Conservation (phyloP, 2,113 vertebrate species). For the Cochlearius cochlearius region DNA sequence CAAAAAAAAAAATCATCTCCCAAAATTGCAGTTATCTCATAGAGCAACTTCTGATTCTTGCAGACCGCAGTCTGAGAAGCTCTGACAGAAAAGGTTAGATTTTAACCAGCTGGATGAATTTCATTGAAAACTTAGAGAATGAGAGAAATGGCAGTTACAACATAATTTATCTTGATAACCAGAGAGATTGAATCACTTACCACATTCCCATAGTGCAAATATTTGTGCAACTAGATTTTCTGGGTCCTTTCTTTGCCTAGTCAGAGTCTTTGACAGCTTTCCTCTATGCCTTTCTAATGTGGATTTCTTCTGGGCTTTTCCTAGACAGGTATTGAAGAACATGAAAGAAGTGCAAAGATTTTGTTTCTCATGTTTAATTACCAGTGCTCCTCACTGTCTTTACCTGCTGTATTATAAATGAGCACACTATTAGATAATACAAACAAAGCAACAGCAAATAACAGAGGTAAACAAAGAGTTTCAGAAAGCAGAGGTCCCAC, state of each 20-base stretch:
- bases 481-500: background rate
- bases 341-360: background rate
- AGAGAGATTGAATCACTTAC: background rate
- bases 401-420: background rate
- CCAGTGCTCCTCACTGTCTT: background rate
- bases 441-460: background rate
- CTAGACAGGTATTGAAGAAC: background rate
- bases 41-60: background rate
- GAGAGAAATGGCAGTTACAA: background rate
- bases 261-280: background rate
- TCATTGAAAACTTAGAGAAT: background rate
- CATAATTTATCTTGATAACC: slow-evolving; percentile 18
- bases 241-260: background rate
- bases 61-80: background rate
- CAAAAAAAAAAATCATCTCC: too few species aligned
- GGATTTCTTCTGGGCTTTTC: background rate
- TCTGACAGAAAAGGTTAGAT: background rate
- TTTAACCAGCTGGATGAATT: slow-evolving; percentile 10
- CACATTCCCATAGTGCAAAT: background rate
- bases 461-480: background rate
- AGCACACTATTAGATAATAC: background rate
- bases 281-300: background rate
- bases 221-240: background rate
- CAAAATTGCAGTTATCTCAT: background rate
- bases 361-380: background rate